These are phyloP conservation scores for Brachionus angularis DNA, from an alignment of 1,140 invertebrate genomes.

Conservation along the genomic window DNA sequence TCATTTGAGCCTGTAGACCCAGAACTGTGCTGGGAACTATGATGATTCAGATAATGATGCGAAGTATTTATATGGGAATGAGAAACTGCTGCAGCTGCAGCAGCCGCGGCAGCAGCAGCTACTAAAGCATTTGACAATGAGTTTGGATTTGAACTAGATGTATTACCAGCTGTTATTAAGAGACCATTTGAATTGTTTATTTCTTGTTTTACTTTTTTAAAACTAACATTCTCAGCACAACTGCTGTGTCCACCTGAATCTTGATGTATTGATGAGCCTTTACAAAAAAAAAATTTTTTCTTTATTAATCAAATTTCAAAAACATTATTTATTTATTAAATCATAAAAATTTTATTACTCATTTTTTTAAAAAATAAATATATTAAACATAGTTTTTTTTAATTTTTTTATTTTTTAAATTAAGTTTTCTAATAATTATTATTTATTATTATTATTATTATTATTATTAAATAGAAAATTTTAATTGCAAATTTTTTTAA, in stretches of 20 bases:
- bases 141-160: neutral
- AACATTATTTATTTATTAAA: no score
- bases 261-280: no score
- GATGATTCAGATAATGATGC: conserved; percentile 18
- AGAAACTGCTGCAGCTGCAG: conserved; percentile 33
- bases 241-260: no score
- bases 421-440: no score
- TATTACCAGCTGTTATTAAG: conserved; percentile 16
- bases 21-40: conserved; percentile 24
- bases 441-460: no score
- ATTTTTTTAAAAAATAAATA: no score
- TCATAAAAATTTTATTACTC: no score
- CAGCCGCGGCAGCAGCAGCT: conserved; percentile 27
- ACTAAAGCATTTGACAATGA: conserved; percentile 33
- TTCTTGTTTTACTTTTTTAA: conserved; percentile 16
- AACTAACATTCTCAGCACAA: neutral
- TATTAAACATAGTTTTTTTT: no score
- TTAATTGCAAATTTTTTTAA: no score
- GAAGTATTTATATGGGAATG: neutral
- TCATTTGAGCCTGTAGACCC: conserved; percentile 32
- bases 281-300: neutral
- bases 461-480: no score
- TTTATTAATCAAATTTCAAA: no score
- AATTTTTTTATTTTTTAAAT: no score
- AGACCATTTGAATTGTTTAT: conserved; percentile 5